phyloP scores from a whole-genome alignment of 2,888 invertebrate species.

The Embidobia sp. region DNA sequence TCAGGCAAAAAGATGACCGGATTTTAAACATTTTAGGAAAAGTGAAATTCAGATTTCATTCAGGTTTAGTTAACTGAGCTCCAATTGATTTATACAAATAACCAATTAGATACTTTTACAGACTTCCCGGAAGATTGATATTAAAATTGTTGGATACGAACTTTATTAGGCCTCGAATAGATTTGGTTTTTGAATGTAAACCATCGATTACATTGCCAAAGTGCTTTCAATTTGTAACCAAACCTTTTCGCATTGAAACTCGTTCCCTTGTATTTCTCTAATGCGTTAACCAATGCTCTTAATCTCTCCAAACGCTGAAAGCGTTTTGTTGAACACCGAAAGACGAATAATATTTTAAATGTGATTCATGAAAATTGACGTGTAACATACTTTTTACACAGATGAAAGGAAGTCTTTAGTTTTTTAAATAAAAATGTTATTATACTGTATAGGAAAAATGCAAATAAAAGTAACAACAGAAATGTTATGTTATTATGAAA shows the following conservation, averaged over 20 bases:
- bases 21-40: too few species aligned
- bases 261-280: conserved; percentile 3
- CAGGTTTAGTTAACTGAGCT: too few species aligned
- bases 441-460: too few species aligned
- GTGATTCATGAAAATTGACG: conserved; percentile 16
- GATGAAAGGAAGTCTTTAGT: too few species aligned
- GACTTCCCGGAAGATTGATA: too few species aligned
- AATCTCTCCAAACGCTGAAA: conserved; percentile 13
- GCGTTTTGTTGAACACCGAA: conserved; percentile 2
- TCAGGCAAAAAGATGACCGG: too few species aligned
- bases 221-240: conserved; percentile 32
- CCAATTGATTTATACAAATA: too few species aligned
- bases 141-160: too few species aligned
- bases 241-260: conserved; percentile 28
- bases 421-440: too few species aligned
- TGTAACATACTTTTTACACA: background rate
- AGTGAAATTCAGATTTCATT: too few species aligned
- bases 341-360: conserved; percentile 1
- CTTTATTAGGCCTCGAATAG: conserved; percentile 4
- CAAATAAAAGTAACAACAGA: too few species aligned
- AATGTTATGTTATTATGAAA: too few species aligned
- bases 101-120: background rate
- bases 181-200: conserved; percentile 30
- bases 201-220: conserved; percentile 13
- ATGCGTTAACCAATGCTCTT: conserved; percentile 21